phyloP scores from a whole-genome alignment of 2,113 vertebrate species.

The Rana temporaria region DNA sequence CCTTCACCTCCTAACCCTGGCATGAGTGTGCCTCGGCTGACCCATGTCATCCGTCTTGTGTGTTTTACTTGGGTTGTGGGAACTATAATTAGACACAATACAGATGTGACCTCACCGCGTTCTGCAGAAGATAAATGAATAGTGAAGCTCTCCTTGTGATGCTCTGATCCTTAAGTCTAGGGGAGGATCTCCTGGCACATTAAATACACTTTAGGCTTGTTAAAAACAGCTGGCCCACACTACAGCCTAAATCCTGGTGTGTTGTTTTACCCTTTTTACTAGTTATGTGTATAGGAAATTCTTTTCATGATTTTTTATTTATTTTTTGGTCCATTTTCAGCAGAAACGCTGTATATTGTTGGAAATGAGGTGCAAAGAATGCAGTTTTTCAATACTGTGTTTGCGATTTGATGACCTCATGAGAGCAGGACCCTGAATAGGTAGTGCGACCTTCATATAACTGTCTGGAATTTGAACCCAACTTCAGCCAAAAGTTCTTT shows the following conservation, averaged over 20 bases:
- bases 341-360: too few species aligned
- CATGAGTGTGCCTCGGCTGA: constrained; percentile 15
- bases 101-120: constrained; percentile 46
- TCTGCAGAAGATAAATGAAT: constrained; percentile 35
- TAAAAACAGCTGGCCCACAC: constrained; percentile 17
- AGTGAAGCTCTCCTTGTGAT: constrained; percentile 5
- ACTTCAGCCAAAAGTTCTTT: too few species aligned
- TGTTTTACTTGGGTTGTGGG: constrained; percentile 31
- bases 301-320: too few species aligned
- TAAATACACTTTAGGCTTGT: background rate
- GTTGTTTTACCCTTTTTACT: background rate
- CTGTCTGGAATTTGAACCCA: too few species aligned
- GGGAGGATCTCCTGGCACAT: constrained; percentile 1
- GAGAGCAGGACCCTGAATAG: too few species aligned
- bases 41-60: constrained; percentile 29
- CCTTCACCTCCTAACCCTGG: constrained; percentile 36
- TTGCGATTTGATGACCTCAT: too few species aligned
- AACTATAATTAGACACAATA: constrained; percentile 38
- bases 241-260: background rate
- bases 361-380: too few species aligned
- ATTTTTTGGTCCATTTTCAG: too few species aligned
- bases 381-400: too few species aligned
- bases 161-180: background rate
- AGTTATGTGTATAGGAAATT: too few species aligned
- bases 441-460: too few species aligned